Evolutionary conservation across 2,113 vertebrate genomes (phyloP), one percentile per base, ranked within the genome.

Genomic region (Etheostoma cragini): DNA sequence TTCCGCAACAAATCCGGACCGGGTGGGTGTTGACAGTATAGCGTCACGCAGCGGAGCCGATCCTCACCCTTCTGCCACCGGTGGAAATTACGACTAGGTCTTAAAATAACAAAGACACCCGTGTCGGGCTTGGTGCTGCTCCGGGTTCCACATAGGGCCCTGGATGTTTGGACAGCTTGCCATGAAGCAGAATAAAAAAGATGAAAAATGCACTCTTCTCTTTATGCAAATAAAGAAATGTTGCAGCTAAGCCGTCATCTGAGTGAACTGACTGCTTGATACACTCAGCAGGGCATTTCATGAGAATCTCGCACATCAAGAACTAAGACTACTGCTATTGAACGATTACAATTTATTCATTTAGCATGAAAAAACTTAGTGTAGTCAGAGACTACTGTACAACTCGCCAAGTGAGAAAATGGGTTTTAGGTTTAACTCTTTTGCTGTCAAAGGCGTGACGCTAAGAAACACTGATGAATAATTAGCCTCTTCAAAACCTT

Each of bases 401-500:
- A 80, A 62, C 46, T 54, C 42, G 47, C 80, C 10, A 26, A 63
- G 70, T 76, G 74, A n/a, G 46, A 35, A 71, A 70, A 57, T 57
- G 8, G 58, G 58, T 76, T 82, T 76, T 58, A 12, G 67, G 14
- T 81, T 76, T 21, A 61, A 76, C 68, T 74, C 22, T 58, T 50
- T 22, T 22, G 24, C 26, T 61, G 38, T 88, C 89, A 90, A 60
- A 78, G 53, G 76, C 52, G 21, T 72, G 46, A 72, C 54, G 57
- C 66, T 67, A 61, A 80, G 79, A 80, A 81, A 79, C 56, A 49
- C 65, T 78, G 77, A 79, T 76, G 62, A 89, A 89, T 90, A 90
- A 93, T 93, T 87, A 91, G 78, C 75, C 14, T 42, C 82, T 72
- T 83, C 60, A 75, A 77, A 90, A 88, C 72, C 87, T 81, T 89